Base-by-base conservation (phyloP, 2,113 vertebrate genomes). In the Silurus glanis region DNA sequence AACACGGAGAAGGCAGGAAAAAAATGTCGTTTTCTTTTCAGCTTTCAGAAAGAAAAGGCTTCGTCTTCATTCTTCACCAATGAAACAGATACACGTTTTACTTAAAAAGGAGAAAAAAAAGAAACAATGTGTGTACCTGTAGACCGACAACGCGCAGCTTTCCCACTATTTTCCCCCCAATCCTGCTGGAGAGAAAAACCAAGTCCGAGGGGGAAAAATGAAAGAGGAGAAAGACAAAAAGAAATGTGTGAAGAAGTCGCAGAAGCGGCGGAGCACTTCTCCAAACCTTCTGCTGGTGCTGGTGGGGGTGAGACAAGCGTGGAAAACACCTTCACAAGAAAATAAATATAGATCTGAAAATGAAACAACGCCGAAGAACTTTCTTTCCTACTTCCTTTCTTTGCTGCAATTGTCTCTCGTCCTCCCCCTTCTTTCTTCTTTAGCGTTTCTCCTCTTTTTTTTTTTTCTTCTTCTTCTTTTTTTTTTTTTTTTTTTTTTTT, bases 371-470 rank as follows among this genome's bases (percentile, higher is more conserved):
- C 91, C 90, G 85, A 64, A 92, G 90, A 93, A 94, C 92, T 92
- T 93, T 79, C 92, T 92, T 93, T 61, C 59, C 55, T 82, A 89
- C 91, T 92, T 94, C 92, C 94, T 94, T 95, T 94, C 95, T 95
- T 94, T 94, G 93, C 91, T 92, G 92, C 90, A 92, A 87, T 93
- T 47, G 37, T 72, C 93, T 91, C 94, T 92, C 93, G 87, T 91
- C 93, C 93, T 93, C 87, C 88, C 85, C 87, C 94, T 92, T 94
- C 93, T 93, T 91, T 89, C 91, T 71, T 90, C 91, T 67, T 90
- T 91, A 89, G 88, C 91, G 83, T 53, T 92, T 86, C 89, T 89
- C 89, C 82, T 28, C 9, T 0, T 14, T 9, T 47, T 92, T 84
- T 90, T 89, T 89, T 81, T 90, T 87, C 90, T 67, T 90, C 56